Base-by-base conservation (phyloP, 2,888 invertebrate species). In the Cabera pusaria region DNA sequence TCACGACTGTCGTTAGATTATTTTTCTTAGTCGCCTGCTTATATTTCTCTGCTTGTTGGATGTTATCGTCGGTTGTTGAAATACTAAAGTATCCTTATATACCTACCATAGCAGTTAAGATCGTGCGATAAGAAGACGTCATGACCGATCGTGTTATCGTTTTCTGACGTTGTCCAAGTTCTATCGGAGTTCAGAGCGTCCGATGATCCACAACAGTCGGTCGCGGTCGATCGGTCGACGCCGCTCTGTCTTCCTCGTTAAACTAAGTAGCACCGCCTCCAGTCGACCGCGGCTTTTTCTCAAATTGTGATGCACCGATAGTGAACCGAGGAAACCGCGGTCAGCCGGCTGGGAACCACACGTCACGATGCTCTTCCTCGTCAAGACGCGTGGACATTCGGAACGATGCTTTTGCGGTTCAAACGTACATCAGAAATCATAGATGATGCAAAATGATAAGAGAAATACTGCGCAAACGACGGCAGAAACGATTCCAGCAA, bases 131-230 rank as follows among this genome's bases (percentile, higher is more conserved):
- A n/a, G n/a, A n/a, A n/a, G n/a, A n/a, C n/a, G n/a, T n/a, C n/a
- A n/a, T n/a, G n/a, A n/a, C n/a, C n/a, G n/a, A n/a, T n/a, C n/a
- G n/a, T n/a, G n/a, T n/a, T n/a, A n/a, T n/a, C n/a, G n/a, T n/a
- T n/a, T n/a, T n/a, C n/a, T 14, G 14, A 14, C 14, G 4, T 14
- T 14, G 2, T 4, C 14, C 14, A 14, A 14, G 14, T 3, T n/a
- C 8, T 11, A n/a, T n/a, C 7, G 1, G 10, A 40, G 39, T 40
- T 33, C 23, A 28, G 20, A 33, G 33, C 18, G 5, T 22, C 23
- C 40, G 24, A 11, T 34, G 40, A 40, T 34, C 40, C 40, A 9
- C 40, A 19, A 34, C 40, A 6, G 26, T 8, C 21, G 16, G 38
- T 34, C 28, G 23, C 33, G 40, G 7, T 34, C 28, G 24, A 23